phyloP scores from a whole-genome alignment of 2,888 invertebrate species.

The Ophonus ardosiacus region DNA sequence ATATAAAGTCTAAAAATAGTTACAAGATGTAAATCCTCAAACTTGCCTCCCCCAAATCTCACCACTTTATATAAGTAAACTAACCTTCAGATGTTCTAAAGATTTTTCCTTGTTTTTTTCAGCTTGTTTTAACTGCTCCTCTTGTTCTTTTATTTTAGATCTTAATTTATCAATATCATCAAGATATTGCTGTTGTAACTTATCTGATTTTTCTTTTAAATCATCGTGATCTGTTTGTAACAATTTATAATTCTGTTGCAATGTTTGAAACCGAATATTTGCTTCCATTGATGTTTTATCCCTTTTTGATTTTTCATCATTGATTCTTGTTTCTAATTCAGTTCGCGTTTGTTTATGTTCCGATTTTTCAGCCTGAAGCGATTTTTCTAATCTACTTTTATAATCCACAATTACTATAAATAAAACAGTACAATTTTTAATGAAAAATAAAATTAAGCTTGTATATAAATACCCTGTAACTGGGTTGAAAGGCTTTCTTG shows the following conservation, averaged over 20 bases:
- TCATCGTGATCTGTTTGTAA: conserved; percentile 78
- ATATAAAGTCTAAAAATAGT: conserved; percentile 72
- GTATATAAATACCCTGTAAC: conserved; percentile 77
- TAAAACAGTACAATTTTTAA: neutral
- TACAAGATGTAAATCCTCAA: too few species aligned
- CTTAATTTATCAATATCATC: conserved; percentile 76
- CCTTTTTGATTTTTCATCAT: conserved; percentile 76
- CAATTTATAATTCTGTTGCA: conserved; percentile 79
- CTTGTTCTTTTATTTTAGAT: conserved; percentile 75
- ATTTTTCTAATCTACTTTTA: conserved; percentile 79
- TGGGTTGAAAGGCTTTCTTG: conserved; percentile 80
- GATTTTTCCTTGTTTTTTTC: conserved; percentile 72
- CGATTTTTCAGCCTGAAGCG: conserved; percentile 78
- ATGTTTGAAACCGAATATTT: conserved; percentile 77
- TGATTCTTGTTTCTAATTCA: conserved; percentile 75
- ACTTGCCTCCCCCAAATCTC: too few species aligned
- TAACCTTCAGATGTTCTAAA: conserved; percentile 75
- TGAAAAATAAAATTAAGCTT: neutral
- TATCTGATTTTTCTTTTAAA: conserved; percentile 76
- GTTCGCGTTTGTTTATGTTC: conserved; percentile 78
- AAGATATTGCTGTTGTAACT: conserved; percentile 75
- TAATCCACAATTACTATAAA: conserved; percentile 79
- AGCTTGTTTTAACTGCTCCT: conserved; percentile 76
- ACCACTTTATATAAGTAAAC: too few species aligned
- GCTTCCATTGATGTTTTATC: conserved; percentile 77